These are phyloP conservation scores for Callaeas wilsoni DNA, from an alignment of 2,113 vertebrate species.

Conservation along the genomic window DNA sequence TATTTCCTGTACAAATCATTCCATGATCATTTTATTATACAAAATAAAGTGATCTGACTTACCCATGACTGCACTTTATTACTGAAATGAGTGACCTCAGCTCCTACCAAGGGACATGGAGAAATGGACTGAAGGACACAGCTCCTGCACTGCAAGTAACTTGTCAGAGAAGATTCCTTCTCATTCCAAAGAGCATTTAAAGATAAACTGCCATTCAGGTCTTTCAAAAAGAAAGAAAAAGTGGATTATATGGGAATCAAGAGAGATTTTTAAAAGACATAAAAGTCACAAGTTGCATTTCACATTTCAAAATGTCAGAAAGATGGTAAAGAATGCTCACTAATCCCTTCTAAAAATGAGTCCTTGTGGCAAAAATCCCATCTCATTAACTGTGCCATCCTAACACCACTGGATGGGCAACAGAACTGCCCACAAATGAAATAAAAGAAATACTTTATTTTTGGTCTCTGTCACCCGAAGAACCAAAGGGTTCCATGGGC, in stretches of 20 bases:
- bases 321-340: background rate
- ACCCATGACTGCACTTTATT: constrained; percentile 36
- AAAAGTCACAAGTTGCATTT: background rate
- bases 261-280: background rate
- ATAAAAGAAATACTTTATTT: background rate
- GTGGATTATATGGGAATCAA: background rate
- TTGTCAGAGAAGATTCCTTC: constrained; percentile 70
- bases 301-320: background rate
- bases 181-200: constrained; percentile 73
- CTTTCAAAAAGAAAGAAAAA: constrained; percentile 48
- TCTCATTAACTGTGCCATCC: background rate
- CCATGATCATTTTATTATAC: background rate
- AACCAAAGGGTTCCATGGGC: background rate
- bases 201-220: constrained; percentile 46
- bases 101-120: constrained; percentile 47
- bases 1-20: background rate
- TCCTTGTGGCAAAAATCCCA: background rate
- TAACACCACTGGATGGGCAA: background rate
- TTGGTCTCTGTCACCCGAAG: background rate
- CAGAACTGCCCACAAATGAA: background rate
- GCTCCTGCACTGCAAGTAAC: constrained; percentile 72
- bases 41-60: constrained; percentile 26
- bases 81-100: constrained; percentile 41
- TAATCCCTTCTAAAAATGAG: background rate
- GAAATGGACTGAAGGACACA: constrained; percentile 53